Conservation (phyloP, 2,888 invertebrate species). For the Geotrupes spiniger region DNA sequence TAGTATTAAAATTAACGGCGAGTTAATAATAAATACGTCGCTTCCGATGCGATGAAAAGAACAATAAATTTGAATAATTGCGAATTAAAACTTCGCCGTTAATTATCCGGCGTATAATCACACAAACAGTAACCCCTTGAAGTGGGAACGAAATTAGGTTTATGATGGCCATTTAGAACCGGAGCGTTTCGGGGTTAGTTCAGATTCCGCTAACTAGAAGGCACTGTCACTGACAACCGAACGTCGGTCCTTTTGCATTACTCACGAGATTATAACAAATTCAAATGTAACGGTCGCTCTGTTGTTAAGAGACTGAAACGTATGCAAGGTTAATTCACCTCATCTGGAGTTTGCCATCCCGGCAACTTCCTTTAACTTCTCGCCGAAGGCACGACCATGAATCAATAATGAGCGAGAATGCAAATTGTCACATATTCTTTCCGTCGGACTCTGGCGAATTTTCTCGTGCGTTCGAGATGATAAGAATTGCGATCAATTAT, state of each 20-base stretch:
- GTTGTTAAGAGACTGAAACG: constrained; percentile 34
- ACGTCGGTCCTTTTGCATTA: constrained; percentile 39
- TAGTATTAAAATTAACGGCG: no score
- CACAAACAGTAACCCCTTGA: constrained; percentile 21
- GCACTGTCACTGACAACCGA: constrained; percentile 29
- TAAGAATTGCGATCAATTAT: no score
- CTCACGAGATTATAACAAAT: constrained; percentile 44
- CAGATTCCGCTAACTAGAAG: constrained; percentile 30
- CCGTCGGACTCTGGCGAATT: no score
- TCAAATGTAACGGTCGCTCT: constrained; percentile 42
- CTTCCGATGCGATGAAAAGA: no score
- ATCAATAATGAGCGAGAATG: constrained; percentile 8
- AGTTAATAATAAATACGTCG: no score
- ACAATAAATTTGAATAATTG: no score
- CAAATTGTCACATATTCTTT: neutral
- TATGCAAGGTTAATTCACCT: constrained; percentile 36
- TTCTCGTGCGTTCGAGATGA: no score
- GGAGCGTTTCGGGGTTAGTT: constrained; percentile 19
- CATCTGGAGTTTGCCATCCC: constrained; percentile 28
- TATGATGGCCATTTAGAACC: constrained; percentile 29
- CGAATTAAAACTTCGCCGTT: constrained; percentile 15
- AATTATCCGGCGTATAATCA: constrained; percentile 23
- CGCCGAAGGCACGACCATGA: constrained; percentile 2
- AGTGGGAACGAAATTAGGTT: constrained; percentile 28
- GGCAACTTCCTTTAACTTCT: constrained; percentile 17